Evolutionary conservation across 1,140 invertebrate species (phyloP).

Genomic region (Magallana angulata): DNA sequence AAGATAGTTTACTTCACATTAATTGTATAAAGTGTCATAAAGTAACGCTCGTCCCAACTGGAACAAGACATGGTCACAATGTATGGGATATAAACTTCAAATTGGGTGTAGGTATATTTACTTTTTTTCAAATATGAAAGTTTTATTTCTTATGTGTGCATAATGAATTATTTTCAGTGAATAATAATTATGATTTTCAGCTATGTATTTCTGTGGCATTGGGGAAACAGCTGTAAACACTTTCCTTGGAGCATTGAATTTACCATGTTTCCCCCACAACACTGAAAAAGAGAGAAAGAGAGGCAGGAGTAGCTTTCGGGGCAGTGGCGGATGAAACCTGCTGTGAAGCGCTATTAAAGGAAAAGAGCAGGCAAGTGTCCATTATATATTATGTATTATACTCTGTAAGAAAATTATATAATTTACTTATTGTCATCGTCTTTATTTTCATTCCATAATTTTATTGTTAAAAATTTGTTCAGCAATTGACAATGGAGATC

Average conservation of each 20-base stretch:
- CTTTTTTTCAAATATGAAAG: neutral
- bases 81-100: neutral
- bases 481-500: neutral
- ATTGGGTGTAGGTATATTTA: neutral
- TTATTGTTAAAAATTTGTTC: neutral
- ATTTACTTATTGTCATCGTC: too few species aligned
- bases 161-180: too few species aligned
- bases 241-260: neutral
- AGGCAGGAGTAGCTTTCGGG: neutral
- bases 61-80: neutral
- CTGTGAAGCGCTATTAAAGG: neutral
- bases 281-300: neutral
- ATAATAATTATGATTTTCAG: neutral
- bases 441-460: too few species aligned
- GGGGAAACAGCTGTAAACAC: neutral
- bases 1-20: too few species aligned
- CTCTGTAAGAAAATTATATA: too few species aligned
- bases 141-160: too few species aligned
- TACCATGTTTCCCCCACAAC: neutral
- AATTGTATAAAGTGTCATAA: too few species aligned
- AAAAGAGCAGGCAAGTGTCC: neutral
- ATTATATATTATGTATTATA: neutral
- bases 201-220: neutral
- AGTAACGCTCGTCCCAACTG: neutral
- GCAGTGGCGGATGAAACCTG: neutral